These are phyloP conservation scores for Ambastaia sidthimunki DNA, from an alignment of 2,797 vertebrate genomes.

Conservation along the genomic window DNA sequence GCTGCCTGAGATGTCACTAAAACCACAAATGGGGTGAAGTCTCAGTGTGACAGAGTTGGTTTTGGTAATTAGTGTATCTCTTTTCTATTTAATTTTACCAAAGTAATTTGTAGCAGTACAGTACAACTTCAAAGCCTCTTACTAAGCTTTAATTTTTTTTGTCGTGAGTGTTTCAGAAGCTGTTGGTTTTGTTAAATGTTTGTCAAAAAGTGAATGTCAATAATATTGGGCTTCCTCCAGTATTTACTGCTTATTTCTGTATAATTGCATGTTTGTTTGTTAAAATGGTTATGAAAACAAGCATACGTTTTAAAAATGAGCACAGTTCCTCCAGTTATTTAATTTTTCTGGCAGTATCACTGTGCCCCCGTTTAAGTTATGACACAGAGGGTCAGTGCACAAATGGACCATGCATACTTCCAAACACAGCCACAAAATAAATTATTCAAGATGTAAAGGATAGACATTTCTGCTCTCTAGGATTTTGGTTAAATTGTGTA, in stretches of 20 bases:
- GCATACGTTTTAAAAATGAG: slow-evolving; percentile 3
- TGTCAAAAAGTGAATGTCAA: neutral
- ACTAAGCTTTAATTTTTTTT: slow-evolving; percentile 39
- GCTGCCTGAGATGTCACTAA: neutral
- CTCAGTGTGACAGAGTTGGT: slow-evolving; percentile 3
- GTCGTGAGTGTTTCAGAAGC: no score
- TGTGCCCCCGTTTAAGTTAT: slow-evolving; percentile 28
- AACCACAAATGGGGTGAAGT: slow-evolving; percentile 22
- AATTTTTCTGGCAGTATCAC: neutral
- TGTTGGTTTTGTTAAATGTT: neutral
- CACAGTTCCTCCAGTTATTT: neutral
- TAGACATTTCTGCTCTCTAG: neutral
- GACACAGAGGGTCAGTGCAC: slow-evolving; percentile 6
- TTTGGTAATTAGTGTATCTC: neutral
- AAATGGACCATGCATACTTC: neutral
- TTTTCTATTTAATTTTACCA: slow-evolving; percentile 23
- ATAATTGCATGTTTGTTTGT: neutral
- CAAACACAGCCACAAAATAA: neutral
- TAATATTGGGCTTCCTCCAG: slow-evolving; percentile 33
- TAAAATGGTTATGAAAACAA: neutral
- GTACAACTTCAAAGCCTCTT: slow-evolving; percentile 26
- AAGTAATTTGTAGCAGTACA: slow-evolving; percentile 54
- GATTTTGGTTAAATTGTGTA: neutral
- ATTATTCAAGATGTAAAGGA: neutral
- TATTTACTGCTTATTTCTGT: slow-evolving; percentile 5